Evolutionary conservation across 1,140 invertebrate species (phyloP).

Genomic region (Brachystomella parvula): DNA sequence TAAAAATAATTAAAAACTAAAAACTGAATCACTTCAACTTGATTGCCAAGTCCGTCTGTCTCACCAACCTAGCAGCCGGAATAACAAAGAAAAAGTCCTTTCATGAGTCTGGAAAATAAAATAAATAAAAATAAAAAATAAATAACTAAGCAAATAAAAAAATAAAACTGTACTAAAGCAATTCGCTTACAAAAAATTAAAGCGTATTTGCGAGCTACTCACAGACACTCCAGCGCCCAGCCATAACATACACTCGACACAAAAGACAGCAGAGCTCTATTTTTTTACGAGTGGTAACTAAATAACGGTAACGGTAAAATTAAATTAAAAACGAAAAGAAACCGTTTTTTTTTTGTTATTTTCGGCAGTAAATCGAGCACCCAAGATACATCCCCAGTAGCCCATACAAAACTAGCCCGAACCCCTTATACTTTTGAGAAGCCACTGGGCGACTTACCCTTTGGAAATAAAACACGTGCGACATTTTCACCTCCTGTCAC

Average conservation of each 20-base stretch:
- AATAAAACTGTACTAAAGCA: not conserved
- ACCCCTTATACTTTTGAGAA: not conserved
- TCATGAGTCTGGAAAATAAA: conserved; percentile 4
- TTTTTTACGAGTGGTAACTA: not conserved
- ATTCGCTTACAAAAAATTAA: not conserved
- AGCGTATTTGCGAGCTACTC: not conserved
- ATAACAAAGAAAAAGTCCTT: conserved; percentile 13
- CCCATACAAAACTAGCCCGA: too few relatives aligned
- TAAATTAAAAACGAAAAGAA: not conserved
- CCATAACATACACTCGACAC: not conserved
- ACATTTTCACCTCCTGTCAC: not conserved
- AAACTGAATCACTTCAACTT: not conserved
- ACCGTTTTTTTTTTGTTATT: not conserved
- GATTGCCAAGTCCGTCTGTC: too few relatives aligned
- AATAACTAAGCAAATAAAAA: conserved; percentile 2
- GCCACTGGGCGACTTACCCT: not conserved
- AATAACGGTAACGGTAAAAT: not conserved
- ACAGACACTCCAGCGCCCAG: not conserved
- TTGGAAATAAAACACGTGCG: not conserved
- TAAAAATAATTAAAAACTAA: too few relatives aligned
- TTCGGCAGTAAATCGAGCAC: too few relatives aligned
- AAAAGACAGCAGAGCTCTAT: too few relatives aligned
- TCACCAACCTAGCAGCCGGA: conserved; percentile 14
- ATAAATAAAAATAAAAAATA: conserved; percentile 20
- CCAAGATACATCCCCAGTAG: too few relatives aligned